Base-by-base conservation (phyloP, 2,888 invertebrate species). In the Cheilosia grossa region DNA sequence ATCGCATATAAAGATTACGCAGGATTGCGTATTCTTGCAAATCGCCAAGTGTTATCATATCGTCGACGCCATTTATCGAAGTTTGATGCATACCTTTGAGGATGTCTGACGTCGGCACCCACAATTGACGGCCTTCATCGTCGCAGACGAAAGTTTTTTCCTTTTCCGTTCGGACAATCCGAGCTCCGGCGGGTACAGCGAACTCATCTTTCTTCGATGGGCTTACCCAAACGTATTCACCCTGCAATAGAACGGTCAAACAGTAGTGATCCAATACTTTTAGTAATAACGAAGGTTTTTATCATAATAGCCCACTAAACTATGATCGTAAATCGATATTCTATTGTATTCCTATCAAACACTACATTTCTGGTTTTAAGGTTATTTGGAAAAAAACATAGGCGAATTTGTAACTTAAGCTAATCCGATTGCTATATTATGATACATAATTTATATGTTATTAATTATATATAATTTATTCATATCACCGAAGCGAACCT, bases 21-120 rank as follows among this genome's bases (percentile, higher is more conserved):
- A 99, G 93, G 87, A 99, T 98, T 2, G 98, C 97, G 89, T 97
- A 97, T 90, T 99, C 99, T 91, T 98, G 98, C 54, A 99, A 93
- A 91, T 99, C 99, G 1, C 98, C 98, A 47, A 99, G 93, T 40
- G 96, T 96, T 88, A 98, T 98, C 98, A 99, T 98, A 91, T 99
- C 98, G 90, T 98, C 98, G 15, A 98, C 97, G 33, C 97, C 96
- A 75, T 94, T 93, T 59, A 96, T 93, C 0, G 97, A 97, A 17
- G 97, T 95, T 5, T 94, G 92, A 90, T 97, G 97, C 93, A 97
- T 95, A 4, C 95, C 93, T 89, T 95, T 95, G 1, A 92, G 87
- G 70, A 96, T 93, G 90, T 95, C 94, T n/a, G 93, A 92, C 0
- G 93, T 91, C 2, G 93, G 91, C 17, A 94, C 93, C 88, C 93